A percentile compares a stretch with the other conserved stretches of the same genome.
These are phyloP conservation scores for Shinisaurus crocodilurus DNA, from an alignment of 2,113 vertebrate genomes.

Conservation along the genomic window DNA sequence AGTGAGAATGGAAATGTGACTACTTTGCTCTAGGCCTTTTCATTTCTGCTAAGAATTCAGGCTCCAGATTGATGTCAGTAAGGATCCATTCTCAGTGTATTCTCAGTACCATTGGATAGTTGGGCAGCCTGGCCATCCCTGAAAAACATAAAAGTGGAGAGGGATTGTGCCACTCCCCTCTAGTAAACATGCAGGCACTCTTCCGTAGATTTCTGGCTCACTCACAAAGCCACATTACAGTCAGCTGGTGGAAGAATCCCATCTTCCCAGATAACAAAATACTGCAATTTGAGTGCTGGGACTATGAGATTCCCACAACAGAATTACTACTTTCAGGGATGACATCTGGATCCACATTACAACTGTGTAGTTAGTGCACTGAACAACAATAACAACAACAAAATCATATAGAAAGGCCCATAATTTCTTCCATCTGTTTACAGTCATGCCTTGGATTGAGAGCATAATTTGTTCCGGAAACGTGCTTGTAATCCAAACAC, in stretches of 20 bases:
- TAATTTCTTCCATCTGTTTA: neutral
- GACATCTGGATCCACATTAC: neutral
- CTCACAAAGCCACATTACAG: neutral
- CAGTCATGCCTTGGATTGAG: too few species aligned
- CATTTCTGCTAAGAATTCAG: neutral
- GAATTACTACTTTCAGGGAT: neutral
- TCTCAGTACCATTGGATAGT: too few species aligned
- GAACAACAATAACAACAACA: neutral
- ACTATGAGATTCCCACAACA: neutral
- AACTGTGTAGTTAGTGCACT: neutral
- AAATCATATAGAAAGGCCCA: neutral
- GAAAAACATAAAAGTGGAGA: neutral
- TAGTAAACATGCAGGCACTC: neutral
- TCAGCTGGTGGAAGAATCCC: neutral
- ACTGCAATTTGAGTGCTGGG: neutral
- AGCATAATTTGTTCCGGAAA: too few species aligned
- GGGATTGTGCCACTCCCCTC: neutral
- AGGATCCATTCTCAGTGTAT: neutral
- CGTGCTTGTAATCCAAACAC: too few species aligned
- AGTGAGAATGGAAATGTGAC: neutral
- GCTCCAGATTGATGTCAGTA: neutral
- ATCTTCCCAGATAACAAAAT: neutral
- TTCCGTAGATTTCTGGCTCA: neutral
- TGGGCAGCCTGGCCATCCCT: neutral
- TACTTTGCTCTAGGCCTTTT: neutral